Percentiles rank a stretch among this genome's conserved stretches.
phyloP scores from a whole-genome alignment of 2,797 vertebrate species.

The Etheostoma perlongum region DNA sequence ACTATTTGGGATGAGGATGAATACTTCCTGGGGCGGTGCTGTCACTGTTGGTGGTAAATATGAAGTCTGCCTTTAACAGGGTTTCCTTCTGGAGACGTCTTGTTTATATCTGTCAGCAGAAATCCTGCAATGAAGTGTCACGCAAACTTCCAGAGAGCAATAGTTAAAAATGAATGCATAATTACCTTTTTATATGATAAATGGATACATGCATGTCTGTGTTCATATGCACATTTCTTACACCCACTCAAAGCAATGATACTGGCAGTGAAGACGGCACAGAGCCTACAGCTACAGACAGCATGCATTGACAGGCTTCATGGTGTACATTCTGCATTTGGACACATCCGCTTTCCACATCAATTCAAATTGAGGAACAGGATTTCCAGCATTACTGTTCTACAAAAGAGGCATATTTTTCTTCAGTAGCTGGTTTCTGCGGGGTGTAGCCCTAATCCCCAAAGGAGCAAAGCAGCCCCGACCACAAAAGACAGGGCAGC shows the following conservation, averaged over 20 bases:
- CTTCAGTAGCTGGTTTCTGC: conserved; percentile 36
- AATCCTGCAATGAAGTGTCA: neutral
- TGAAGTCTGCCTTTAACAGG: conserved; percentile 38
- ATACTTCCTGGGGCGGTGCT: conserved; percentile 51
- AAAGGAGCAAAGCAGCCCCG: conserved; percentile 24
- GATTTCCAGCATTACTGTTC: conserved; percentile 20
- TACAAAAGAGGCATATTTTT: conserved; percentile 32
- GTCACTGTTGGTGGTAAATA: conserved; percentile 54
- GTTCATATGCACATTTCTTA: conserved; percentile 43
- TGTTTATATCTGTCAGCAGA: conserved; percentile 7
- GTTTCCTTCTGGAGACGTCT: conserved; percentile 22
- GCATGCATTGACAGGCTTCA: neutral
- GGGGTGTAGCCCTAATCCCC: conserved; percentile 39
- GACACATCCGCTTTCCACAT: neutral
- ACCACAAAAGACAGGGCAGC: conserved; percentile 34
- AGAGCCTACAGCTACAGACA: conserved; percentile 33
- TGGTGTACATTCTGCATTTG: conserved; percentile 17
- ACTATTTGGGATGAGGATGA: conserved; percentile 56
- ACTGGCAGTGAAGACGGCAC: conserved; percentile 29
- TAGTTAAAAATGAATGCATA: conserved; percentile 7
- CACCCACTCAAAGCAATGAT: conserved; percentile 44
- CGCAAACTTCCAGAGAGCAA: neutral
- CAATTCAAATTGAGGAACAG: neutral
- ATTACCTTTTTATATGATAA: conserved; percentile 19
- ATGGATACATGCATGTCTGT: conserved; percentile 27